Evolutionary conservation across 2,888 invertebrate genomes (phyloP).

Genomic region (Aporophyla nigra): DNA sequence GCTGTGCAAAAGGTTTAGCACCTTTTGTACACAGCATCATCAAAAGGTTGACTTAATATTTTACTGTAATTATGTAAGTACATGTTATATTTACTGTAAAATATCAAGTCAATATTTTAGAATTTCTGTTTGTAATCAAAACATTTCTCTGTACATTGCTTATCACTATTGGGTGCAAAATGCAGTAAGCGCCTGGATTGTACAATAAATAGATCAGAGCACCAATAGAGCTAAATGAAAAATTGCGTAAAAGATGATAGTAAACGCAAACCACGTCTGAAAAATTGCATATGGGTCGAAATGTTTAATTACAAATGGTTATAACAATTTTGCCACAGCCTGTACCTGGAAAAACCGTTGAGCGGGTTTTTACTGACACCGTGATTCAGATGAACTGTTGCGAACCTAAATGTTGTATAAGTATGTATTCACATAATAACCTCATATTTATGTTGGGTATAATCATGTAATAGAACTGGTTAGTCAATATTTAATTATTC

Average conservation of each 20-base stretch:
- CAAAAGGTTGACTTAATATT: too few relatives aligned
- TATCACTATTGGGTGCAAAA: not conserved
- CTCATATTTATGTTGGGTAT: slow-evolving; percentile 28
- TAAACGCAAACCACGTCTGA: not conserved
- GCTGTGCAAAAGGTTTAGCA: not conserved
- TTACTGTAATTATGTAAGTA: too few relatives aligned
- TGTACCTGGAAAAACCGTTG: slow-evolving; percentile 73
- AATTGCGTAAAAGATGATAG: not conserved
- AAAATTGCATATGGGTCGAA: slow-evolving; percentile 27
- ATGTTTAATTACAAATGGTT: slow-evolving; percentile 40
- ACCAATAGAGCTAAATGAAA: not conserved
- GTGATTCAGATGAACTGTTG: slow-evolving; percentile 72
- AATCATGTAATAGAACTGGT: slow-evolving; percentile 24
- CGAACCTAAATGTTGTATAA: slow-evolving; percentile 57
- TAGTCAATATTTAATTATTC: slow-evolving; percentile 10
- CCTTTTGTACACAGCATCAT: too few relatives aligned
- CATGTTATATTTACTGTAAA: not conserved
- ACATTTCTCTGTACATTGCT: slow-evolving; percentile 7
- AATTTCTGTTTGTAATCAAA: not conserved
- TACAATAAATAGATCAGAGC: not conserved
- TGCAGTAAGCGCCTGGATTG: not conserved
- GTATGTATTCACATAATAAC: slow-evolving; percentile 38
- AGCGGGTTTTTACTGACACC: slow-evolving; percentile 74
- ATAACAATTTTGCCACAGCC: slow-evolving; percentile 51
- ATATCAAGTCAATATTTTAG: not conserved